A percentile compares a stretch with the other conserved stretches of the same genome.
Conservation (phyloP, 2,113 vertebrate species). For the Heptranchias perlo region DNA sequence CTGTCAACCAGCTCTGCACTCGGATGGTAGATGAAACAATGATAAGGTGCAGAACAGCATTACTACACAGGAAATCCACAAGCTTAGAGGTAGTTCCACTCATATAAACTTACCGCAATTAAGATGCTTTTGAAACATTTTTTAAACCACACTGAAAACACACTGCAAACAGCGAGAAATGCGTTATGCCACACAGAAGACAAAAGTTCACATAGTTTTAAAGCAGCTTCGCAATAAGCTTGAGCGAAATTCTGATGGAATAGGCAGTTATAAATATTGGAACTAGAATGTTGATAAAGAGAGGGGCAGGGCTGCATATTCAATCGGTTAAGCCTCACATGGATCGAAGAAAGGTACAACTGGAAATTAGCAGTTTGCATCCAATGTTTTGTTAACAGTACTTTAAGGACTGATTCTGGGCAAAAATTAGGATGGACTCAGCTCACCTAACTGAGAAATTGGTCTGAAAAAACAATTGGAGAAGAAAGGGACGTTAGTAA, state of each 20-base stretch:
- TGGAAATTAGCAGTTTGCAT: not conserved
- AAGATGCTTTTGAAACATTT: slow-evolving; percentile 12
- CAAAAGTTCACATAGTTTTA: not conserved
- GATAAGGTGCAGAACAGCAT: slow-evolving; percentile 28
- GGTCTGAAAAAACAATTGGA: not conserved
- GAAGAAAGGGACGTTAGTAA: not conserved
- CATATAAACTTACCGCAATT: not conserved
- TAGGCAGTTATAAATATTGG: not conserved
- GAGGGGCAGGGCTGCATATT: not conserved
- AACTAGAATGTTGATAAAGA: not conserved
- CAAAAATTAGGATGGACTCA: not conserved
- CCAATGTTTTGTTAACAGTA: not conserved
- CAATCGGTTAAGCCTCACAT: not conserved
- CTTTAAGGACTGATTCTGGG: not conserved
- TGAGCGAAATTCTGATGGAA: slow-evolving; percentile 22
- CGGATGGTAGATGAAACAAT: not conserved
- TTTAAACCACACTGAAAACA: slow-evolving; percentile 34
- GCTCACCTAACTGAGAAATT: not conserved
- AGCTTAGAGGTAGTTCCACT: slow-evolving; percentile 29
- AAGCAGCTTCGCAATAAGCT: not conserved
- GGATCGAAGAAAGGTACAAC: not conserved
- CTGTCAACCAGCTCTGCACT: slow-evolving; percentile 28
- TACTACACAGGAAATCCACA: slow-evolving; percentile 28
- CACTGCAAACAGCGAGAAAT: slow-evolving; percentile 13
- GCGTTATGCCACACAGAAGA: not conserved